A percentile compares a stretch with the other conserved stretches of the same genome.
These are phyloP conservation scores for Magallana nippona DNA, from an alignment of 2,888 invertebrate genomes.

Conservation along the genomic window DNA sequence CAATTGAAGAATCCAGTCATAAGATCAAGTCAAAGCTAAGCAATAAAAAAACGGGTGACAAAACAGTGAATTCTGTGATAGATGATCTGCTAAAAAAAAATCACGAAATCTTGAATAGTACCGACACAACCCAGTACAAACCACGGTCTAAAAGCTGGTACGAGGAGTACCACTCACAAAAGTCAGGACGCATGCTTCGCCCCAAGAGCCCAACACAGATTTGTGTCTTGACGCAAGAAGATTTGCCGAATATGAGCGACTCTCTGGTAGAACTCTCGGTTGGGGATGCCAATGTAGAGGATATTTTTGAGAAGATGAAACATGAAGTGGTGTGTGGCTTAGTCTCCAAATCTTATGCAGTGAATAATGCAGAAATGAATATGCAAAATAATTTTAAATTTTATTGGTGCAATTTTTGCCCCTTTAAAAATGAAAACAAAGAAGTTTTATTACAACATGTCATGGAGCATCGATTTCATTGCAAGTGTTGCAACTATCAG, in stretches of 20 bases:
- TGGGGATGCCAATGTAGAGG: constrained; percentile 54
- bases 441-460: constrained; percentile 64
- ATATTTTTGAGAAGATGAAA: constrained; percentile 56
- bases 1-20: constrained; percentile 41
- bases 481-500: constrained; percentile 71
- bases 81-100: constrained; percentile 67
- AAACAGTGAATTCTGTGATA: constrained; percentile 59
- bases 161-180: neutral
- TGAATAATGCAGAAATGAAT: constrained; percentile 58
- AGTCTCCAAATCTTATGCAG: constrained; percentile 61
- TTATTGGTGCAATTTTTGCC: constrained; percentile 75
- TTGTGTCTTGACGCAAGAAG: constrained; percentile 60
- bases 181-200: constrained; percentile 45
- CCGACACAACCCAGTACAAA: constrained; percentile 61
- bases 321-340: constrained; percentile 71
- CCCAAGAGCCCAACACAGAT: constrained; percentile 63
- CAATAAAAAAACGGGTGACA: constrained; percentile 43
- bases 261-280: constrained; percentile 65
- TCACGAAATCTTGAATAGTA: constrained; percentile 62
- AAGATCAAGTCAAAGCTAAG: constrained; percentile 42
- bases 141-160: constrained; percentile 49
- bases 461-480: constrained; percentile 71
- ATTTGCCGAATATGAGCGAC: constrained; percentile 58
- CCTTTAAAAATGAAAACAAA: constrained; percentile 65
- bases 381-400: constrained; percentile 64